These are phyloP conservation scores for Chondrilla cf. caribensis DNA, from an alignment of 37 sponge, comb jelly and placozoan species.

Conservation along the genomic window DNA sequence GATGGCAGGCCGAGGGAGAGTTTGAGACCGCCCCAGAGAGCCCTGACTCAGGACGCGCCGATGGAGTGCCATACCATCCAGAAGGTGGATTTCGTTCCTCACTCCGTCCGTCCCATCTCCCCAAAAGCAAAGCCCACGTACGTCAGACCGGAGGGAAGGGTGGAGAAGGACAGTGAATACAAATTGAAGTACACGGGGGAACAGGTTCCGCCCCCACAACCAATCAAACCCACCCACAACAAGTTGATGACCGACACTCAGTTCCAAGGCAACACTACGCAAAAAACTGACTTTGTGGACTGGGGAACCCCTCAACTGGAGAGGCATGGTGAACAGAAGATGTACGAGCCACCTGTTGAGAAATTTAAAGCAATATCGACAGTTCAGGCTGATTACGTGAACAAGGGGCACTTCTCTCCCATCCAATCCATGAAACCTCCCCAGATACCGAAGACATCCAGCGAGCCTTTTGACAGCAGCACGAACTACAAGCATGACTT, in stretches of 20 bases:
- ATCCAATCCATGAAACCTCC: conserved; percentile 47
- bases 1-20: conserved; percentile 25
- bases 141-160: conserved; percentile 38
- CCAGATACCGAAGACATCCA: conserved; percentile 21
- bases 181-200: conserved; percentile 35
- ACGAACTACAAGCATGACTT: conserved; percentile 42
- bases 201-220: conserved; percentile 35
- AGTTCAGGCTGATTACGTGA: conserved; percentile 42
- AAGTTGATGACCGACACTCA: not conserved
- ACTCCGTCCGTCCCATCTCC: conserved; percentile 30
- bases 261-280: conserved; percentile 49
- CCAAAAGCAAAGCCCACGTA: conserved; percentile 29
- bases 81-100: conserved; percentile 39
- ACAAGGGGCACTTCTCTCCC: conserved; percentile 10
- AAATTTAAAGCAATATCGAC: conserved; percentile 48
- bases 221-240: conserved; percentile 24
- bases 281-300: conserved; percentile 46
- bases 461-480: conserved; percentile 56
- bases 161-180: conserved; percentile 53
- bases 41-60: conserved; percentile 28
- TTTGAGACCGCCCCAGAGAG: conserved; percentile 33
- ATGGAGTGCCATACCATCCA: conserved; percentile 49
- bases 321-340: conserved; percentile 10
- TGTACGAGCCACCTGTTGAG: conserved; percentile 59
- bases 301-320: conserved; percentile 30